Conservation (phyloP, 2,113 vertebrate species). For the human region GRCh38 chr7:22995001-22995500, state of each 20-base stretch:
- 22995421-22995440: not conserved
- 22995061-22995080: not conserved
- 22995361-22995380: not conserved
- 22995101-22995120: not conserved
- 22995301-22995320: not conserved
- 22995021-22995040: not conserved
- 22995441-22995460: not conserved
- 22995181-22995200: not conserved
- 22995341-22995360: not conserved
- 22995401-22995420: not conserved
- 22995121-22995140: not conserved
- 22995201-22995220: not conserved
- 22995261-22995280: not conserved
- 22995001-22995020: not conserved
- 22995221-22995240: not conserved
- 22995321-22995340: not conserved
- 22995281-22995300: not conserved
- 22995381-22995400: not conserved
- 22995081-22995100: not conserved
- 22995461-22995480: not conserved
- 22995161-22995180: not conserved
- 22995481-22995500: not conserved
- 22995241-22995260: not conserved
- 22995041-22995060: not conserved
- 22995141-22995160: not conserved